Evolutionary conservation across 2,888 invertebrate species (phyloP).

Genomic region (Trachelus troglodyta): DNA sequence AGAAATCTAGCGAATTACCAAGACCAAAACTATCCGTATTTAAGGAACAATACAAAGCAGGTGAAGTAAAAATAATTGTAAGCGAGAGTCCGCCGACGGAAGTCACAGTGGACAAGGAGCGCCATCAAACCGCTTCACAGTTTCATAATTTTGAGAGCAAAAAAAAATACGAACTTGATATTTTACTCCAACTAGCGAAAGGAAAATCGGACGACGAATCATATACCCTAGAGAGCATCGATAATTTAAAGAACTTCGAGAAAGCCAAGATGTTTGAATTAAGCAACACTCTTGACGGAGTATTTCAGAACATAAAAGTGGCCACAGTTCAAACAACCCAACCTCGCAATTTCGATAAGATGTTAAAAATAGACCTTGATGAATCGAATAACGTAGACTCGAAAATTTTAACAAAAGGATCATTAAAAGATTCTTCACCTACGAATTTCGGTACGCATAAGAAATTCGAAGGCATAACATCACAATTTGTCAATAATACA

Average conservation of each 20-base stretch:
- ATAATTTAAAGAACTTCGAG: conserved; percentile 33
- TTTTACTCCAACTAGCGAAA: too few species aligned
- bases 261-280: conserved; percentile 18
- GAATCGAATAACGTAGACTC: conserved; percentile 6
- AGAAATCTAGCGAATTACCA: not conserved
- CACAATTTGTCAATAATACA: too few species aligned
- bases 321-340: too few species aligned
- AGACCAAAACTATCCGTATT: not conserved
- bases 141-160: conserved; percentile 32
- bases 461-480: too few species aligned
- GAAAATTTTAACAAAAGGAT: not conserved
- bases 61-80: conserved; percentile 55
- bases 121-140: conserved; percentile 26
- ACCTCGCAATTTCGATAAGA: too few species aligned
- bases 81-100: conserved; percentile 41
- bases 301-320: too few species aligned
- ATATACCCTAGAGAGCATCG: conserved; percentile 35
- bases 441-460: too few species aligned
- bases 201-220: too few species aligned
- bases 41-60: conserved; percentile 32
- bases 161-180: conserved; percentile 1
- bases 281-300: too few species aligned
- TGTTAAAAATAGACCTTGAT: too few species aligned
- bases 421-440: too few species aligned
- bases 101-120: conserved; percentile 12